These are phyloP conservation scores for Chamaea fasciata DNA, from an alignment of 2,113 vertebrate genomes.

Conservation along the genomic window DNA sequence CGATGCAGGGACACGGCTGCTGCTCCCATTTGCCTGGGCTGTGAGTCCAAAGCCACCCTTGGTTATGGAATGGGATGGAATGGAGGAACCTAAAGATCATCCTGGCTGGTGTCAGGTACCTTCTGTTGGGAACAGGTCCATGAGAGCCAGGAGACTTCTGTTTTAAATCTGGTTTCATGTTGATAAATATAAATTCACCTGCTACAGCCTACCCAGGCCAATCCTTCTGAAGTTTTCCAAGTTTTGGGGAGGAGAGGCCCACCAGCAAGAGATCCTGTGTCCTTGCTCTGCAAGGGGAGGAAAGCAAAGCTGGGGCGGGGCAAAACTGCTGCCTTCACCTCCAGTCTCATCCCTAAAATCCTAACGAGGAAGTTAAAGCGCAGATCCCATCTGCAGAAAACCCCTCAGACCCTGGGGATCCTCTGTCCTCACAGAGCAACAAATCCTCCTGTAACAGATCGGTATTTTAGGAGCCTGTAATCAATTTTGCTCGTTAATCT, in stretches of 20 bases:
- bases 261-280: rapidly evolving
- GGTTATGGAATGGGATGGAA: not conserved
- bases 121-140: not conserved
- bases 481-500: not conserved
- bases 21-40: not conserved
- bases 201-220: not conserved
- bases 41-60: not conserved
- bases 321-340: not conserved
- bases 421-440: not conserved
- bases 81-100: not conserved
- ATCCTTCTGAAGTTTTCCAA: not conserved
- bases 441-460: not conserved
- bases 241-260: not conserved
- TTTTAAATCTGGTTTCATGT: rapidly evolving
- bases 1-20: conserved; percentile 21
- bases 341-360: not conserved
- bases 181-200: not conserved
- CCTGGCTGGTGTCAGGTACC: not conserved
- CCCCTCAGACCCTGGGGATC: not conserved
- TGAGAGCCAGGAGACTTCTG: not conserved
- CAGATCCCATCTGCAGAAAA: not conserved
- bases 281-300: not conserved
- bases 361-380: not conserved
- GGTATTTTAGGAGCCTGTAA: not conserved
- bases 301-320: not conserved